A percentile compares a stretch with the other conserved stretches of the same genome.
phyloP scores from a whole-genome alignment of 1,140 invertebrate species.

The Brachionus angularis region DNA sequence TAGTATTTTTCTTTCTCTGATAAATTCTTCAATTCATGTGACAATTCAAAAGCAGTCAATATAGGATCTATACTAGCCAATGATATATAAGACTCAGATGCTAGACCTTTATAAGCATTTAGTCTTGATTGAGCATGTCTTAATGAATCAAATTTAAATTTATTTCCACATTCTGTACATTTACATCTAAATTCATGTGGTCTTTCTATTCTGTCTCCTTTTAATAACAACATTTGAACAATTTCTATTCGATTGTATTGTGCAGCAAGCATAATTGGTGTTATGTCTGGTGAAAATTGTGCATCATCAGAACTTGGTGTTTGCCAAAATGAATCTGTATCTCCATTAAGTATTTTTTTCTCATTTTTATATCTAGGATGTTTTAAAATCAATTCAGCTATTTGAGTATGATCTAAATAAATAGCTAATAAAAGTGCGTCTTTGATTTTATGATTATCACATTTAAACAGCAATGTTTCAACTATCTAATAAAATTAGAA shows the following conservation, averaged over 20 bases:
- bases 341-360: not conserved
- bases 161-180: conserved; percentile 62
- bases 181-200: conserved; percentile 65
- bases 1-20: conserved; percentile 44
- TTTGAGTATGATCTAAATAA: too few species aligned
- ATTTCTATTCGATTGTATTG: conserved; percentile 53
- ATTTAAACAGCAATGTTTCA: too few species aligned
- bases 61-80: conserved; percentile 66
- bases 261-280: conserved; percentile 51
- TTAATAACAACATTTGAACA: conserved; percentile 51
- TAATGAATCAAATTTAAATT: conserved; percentile 54
- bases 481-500: too few species aligned
- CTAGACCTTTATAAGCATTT: conserved; percentile 55
- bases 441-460: too few species aligned
- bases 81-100: conserved; percentile 64
- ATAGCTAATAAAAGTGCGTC: too few species aligned
- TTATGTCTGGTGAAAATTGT: conserved; percentile 51
- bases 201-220: conserved; percentile 54
- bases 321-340: not conserved
- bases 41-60: conserved; percentile 64
- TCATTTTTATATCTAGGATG: too few species aligned
- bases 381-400: too few species aligned
- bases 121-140: conserved; percentile 50
- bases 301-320: conserved; percentile 45
- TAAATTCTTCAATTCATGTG: conserved; percentile 58